Evolutionary conservation across 2,797 vertebrate genomes (phyloP), one percentile per base, ranked within the genome.

Genomic region (Ceryle rudis): DNA sequence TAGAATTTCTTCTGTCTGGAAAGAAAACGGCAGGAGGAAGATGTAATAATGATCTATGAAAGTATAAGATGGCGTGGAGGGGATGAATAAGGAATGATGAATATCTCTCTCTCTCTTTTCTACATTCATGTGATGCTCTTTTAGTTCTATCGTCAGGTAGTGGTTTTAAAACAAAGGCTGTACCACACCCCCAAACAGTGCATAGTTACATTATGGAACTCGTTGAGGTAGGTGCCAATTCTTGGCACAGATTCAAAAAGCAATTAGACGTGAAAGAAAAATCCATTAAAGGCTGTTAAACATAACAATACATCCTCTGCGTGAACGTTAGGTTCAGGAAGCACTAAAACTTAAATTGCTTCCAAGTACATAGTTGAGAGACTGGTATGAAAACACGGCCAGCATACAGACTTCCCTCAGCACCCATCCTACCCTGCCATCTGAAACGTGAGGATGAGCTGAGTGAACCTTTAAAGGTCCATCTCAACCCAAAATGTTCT

Each of bases 221-320:
- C 39, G 62, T 35, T 79, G 89, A 96, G 65, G 92, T 93, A 79
- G 92, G 86, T 96, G 90, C 95, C 52, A 81, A 52, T 92, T 93
- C 73, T n/a, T 97, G 95, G 96, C 95, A 73, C 81, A 16, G 52
- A 28, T 80, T 95, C 96, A 95, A 64, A 96, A 96, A 96, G 95
- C 96, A 97, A 97, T 97, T 97, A 96, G 89, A 93, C 3, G 35
- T 85, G 90, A 90, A 96, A 90, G 70, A 92, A 86, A 79, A 96
- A 96, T 84, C 96, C 96, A 97, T 96, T 95, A 97, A 82, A 89
- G 95, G 96, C 93, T 96, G 90, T 96, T 97, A 94, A 95, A 96
- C 88, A 66, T 95, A 92, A 94, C 93, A 95, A 94, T 97, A 57
- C 96, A 96, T 97, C 95, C 95, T 95, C 90, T 94, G 86, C 78